A percentile compares a stretch with the other conserved stretches of the same genome.
These are phyloP conservation scores for Eucidaris tribuloides DNA, from an alignment of 35 echinoderm and acorn worm species.

Conservation along the genomic window DNA sequence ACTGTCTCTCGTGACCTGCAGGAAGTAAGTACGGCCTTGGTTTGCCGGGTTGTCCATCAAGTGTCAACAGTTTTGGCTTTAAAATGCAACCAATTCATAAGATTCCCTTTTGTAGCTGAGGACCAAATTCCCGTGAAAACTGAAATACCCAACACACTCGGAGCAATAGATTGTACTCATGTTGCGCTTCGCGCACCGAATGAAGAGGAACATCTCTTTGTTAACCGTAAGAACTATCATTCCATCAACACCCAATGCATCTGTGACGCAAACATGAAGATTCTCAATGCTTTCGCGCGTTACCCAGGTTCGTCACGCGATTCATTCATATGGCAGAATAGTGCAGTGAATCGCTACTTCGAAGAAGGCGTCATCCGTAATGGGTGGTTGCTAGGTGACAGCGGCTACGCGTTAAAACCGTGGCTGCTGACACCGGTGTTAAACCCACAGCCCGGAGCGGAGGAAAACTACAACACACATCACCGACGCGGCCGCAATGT, in stretches of 20 bases:
- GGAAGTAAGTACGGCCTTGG: background rate
- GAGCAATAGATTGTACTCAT: conserved; percentile 13
- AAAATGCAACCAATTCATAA: background rate
- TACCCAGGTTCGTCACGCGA: conserved; percentile 2
- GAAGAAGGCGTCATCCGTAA: background rate
- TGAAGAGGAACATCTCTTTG: background rate
- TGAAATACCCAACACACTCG: background rate
- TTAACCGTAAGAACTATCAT: conserved; percentile 7
- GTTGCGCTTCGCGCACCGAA: background rate
- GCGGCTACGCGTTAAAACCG: background rate
- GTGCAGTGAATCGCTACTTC: background rate
- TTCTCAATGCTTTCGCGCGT: background rate
- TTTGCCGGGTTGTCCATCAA: background rate
- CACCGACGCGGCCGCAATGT: background rate
- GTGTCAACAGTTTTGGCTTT: background rate
- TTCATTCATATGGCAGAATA: background rate
- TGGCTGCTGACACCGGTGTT: background rate
- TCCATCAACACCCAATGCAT: conserved; percentile 5
- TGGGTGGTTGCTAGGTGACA: background rate
- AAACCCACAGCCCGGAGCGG: background rate
- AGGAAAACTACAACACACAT: background rate
- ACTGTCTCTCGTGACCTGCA: no score
- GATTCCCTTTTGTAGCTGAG: background rate
- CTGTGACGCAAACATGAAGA: background rate
- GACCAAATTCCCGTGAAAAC: background rate